These are phyloP conservation scores for Sebastolobus alascanus DNA, from an alignment of 2,797 vertebrate species.

Conservation along the genomic window DNA sequence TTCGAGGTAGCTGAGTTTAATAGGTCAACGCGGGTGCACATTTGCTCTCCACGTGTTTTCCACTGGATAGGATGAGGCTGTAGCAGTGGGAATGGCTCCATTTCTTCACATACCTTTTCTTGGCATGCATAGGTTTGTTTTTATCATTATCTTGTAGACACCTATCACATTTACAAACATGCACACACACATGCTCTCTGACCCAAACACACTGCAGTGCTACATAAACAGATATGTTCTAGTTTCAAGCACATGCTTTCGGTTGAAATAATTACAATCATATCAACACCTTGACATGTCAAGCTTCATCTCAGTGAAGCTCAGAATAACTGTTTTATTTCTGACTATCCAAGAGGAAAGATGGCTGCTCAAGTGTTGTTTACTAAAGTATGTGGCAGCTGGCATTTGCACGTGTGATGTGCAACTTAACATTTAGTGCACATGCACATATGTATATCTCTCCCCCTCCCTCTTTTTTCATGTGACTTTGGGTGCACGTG, in stretches of 20 bases:
- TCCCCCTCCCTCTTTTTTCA: no score
- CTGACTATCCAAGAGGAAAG: not conserved
- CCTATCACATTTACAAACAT: no score
- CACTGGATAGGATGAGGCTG: no score
- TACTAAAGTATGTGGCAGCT: not conserved
- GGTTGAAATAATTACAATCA: not conserved
- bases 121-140: no score
- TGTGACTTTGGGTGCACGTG: not conserved
- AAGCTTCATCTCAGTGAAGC: not conserved
- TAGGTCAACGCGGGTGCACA: no score
- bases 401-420: not conserved
- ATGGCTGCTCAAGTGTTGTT: not conserved
- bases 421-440: not conserved
- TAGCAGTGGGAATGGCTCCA: no score
- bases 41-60: no score
- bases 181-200: not conserved
- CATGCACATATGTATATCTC: not conserved
- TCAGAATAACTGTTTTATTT: not conserved
- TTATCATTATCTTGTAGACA: no score
- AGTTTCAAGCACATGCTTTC: not conserved
- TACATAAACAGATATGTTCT: no score
- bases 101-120: no score
- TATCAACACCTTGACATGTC: not conserved
- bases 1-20: not conserved
- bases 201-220: not conserved